These are phyloP conservation scores for Fulmarus glacialis DNA, from an alignment of 2,113 vertebrate species.

Conservation along the genomic window DNA sequence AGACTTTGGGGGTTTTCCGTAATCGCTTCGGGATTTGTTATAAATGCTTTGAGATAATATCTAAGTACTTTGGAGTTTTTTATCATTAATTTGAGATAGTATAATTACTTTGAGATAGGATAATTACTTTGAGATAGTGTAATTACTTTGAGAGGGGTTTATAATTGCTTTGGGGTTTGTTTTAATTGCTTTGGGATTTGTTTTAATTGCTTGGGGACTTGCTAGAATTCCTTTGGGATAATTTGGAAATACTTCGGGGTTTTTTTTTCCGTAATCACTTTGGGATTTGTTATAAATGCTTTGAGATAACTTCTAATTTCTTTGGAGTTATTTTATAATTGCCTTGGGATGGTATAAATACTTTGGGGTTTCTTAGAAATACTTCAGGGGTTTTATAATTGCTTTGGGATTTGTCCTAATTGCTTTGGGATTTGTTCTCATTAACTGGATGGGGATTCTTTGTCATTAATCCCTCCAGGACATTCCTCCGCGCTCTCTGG, in stretches of 20 bases:
- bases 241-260: rapidly evolving
- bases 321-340: neutral
- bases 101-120: too few relatives aligned
- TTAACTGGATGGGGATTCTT: neutral
- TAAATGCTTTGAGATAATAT: neutral
- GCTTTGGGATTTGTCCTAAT: neutral
- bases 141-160: neutral
- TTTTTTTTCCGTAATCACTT: neutral
- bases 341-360: neutral
- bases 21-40: neutral
- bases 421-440: too few relatives aligned
- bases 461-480: neutral
- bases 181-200: neutral
- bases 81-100: too few relatives aligned
- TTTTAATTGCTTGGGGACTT: neutral
- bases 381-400: too few relatives aligned
- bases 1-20: rapidly evolving
- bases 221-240: too few relatives aligned
- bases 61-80: neutral
- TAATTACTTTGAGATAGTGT: too few relatives aligned
- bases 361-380: too few relatives aligned
- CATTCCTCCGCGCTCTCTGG: neutral
- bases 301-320: neutral
- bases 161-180: too few relatives aligned
- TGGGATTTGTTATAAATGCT: neutral